Conservation (phyloP, 2,113 vertebrate species). For the Alligator mississippiensis region DNA sequence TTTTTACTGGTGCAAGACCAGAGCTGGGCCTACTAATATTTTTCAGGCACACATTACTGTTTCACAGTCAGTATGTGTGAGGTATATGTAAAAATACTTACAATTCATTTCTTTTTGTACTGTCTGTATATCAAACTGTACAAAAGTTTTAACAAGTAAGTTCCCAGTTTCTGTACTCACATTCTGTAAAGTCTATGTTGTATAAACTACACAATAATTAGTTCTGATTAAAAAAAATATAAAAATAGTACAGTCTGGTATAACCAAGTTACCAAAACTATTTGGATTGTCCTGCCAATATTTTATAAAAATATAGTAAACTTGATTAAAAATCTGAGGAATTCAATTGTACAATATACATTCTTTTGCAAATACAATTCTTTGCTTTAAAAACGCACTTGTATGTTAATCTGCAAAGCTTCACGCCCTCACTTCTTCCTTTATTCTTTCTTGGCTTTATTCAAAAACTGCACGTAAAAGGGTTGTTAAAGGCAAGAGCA, state of each 20-base stretch:
- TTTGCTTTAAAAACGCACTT: neutral
- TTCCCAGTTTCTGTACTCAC: neutral
- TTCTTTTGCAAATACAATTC: neutral
- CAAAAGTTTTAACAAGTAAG: neutral
- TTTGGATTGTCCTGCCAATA: neutral
- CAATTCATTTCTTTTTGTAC: neutral
- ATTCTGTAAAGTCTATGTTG: neutral
- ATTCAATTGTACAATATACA: neutral
- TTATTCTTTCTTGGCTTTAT: constrained; percentile 41
- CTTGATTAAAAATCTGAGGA: neutral
- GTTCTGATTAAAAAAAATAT: neutral
- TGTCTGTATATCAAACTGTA: neutral
- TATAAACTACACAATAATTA: neutral
- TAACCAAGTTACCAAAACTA: neutral
- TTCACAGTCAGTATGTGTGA: neutral
- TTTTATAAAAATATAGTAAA: constrained; percentile 20
- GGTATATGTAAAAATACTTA: neutral
- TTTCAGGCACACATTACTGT: no score
- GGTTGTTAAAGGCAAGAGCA: constrained; percentile 36
- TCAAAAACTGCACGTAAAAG: constrained; percentile 38
- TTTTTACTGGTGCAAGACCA: no score
- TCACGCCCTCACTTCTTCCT: neutral
- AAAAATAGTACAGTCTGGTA: neutral
- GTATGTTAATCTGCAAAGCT: neutral
- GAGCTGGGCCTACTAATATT: no score